phyloP scores from a whole-genome alignment of 2,888 invertebrate genomes.

The Eristalis intricaria region DNA sequence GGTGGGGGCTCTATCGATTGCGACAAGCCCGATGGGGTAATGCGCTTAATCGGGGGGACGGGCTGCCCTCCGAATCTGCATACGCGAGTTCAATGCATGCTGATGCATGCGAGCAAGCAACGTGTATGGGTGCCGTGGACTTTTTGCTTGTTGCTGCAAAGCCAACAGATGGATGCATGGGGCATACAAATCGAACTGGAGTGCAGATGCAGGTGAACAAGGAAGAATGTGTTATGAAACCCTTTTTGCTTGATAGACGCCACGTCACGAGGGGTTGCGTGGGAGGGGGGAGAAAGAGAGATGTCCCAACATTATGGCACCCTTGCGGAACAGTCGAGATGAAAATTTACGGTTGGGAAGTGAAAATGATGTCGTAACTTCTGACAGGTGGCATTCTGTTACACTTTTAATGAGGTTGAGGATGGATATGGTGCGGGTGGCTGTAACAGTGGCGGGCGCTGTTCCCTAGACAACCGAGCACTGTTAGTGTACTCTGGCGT shows the following conservation, averaged over 20 bases:
- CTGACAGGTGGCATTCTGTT: constrained; percentile 1
- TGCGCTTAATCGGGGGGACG: constrained; percentile 29
- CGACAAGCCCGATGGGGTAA: constrained; percentile 1
- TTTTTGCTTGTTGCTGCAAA: background rate
- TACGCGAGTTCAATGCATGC: constrained; percentile 20
- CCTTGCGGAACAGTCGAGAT: constrained; percentile 34
- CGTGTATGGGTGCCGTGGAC: constrained; percentile 4
- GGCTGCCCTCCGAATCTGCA: constrained; percentile 10
- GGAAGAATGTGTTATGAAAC: constrained; percentile 20
- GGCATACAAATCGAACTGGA: background rate
- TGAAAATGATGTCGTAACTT: background rate
- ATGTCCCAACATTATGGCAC: constrained; percentile 44
- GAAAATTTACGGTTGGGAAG: constrained; percentile 33
- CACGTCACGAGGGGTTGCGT: background rate
- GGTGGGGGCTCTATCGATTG: constrained; percentile 2
- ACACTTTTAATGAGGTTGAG: background rate
- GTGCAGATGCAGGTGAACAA: background rate
- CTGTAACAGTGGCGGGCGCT: background rate
- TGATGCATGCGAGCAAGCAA: constrained; percentile 12
- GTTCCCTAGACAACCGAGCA: background rate
- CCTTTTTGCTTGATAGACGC: background rate
- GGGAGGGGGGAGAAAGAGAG: constrained; percentile 7
- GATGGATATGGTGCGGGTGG: background rate
- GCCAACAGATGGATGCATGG: constrained; percentile 6
- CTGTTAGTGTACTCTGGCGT: background rate